Evolutionary conservation across 2,888 invertebrate genomes (phyloP).

Genomic region (Netelia fuscicornis): DNA sequence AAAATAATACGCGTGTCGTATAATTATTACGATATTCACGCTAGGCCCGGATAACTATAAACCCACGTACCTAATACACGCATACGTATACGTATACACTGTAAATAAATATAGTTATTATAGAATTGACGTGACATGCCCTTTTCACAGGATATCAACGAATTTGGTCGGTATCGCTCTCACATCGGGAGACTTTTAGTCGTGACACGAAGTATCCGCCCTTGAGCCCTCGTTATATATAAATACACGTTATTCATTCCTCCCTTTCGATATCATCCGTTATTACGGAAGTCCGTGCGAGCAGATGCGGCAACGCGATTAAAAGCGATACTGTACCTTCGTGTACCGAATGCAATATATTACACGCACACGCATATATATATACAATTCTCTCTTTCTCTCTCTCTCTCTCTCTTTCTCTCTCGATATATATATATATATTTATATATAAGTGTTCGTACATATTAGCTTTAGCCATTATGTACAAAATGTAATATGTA

Average conservation of each 20-base stretch:
- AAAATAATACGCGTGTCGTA: neutral
- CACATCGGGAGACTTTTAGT: constrained; percentile 29
- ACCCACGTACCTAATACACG: neutral
- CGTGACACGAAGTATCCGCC: constrained; percentile 56
- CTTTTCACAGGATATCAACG: constrained; percentile 57
- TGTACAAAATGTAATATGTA: constrained; percentile 13
- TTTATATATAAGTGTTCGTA: constrained; percentile 33
- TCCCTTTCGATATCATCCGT: constrained; percentile 49
- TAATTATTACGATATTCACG: neutral
- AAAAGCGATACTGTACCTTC: constrained; percentile 48
- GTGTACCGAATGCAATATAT: constrained; percentile 12
- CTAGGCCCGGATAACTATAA: neutral
- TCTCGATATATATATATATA: constrained; percentile 18
- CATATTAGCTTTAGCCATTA: constrained; percentile 50
- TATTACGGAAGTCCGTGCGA: constrained; percentile 64
- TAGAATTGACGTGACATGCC: constrained; percentile 33
- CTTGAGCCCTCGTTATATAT: constrained; percentile 41
- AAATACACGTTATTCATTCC: constrained; percentile 37
- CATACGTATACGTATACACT: neutral
- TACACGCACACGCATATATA: constrained; percentile 1
- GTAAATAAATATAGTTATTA: neutral
- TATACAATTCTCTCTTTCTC: neutral
- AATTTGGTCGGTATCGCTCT: constrained; percentile 29
- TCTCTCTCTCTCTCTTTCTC: no score
- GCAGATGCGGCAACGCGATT: constrained; percentile 63